Conservation (phyloP, 2,113 vertebrate species). For the Eubucco bourcierii region DNA sequence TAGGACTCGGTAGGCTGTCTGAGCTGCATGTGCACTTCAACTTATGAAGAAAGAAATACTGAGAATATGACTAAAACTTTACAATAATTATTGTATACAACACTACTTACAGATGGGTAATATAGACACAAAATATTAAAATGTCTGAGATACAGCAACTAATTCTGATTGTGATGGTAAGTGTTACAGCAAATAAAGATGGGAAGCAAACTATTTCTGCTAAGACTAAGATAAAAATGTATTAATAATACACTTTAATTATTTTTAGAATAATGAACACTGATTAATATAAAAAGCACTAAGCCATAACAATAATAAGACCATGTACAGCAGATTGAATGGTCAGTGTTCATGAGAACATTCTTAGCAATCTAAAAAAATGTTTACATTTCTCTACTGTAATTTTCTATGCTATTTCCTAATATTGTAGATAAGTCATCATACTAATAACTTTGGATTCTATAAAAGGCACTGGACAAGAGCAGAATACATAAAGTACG, state of each 20-base stretch:
- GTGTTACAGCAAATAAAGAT: background rate
- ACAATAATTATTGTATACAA: background rate
- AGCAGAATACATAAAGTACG: background rate
- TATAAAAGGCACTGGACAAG: background rate
- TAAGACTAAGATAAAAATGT: background rate
- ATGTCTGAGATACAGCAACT: background rate
- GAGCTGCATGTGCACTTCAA: background rate
- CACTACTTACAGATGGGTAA: background rate
- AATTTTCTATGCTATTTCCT: background rate
- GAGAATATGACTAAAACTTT: background rate
- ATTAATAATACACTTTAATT: background rate
- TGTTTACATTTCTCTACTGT: background rate
- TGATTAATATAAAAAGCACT: background rate
- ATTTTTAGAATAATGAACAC: background rate
- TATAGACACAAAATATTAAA: background rate
- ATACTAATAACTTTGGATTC: background rate
- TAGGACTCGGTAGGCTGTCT: no score
- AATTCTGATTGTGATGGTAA: background rate
- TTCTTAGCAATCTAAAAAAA: background rate
- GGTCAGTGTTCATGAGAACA: background rate
- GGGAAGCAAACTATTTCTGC: background rate
- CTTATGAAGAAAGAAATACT: background rate
- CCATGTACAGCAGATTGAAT: background rate
- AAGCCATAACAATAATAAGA: background rate
- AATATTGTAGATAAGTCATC: background rate